Evolutionary conservation across 2,797 vertebrate species (phyloP), one percentile per base, ranked within the genome.

Genomic region (Leptatherina wallacei): DNA sequence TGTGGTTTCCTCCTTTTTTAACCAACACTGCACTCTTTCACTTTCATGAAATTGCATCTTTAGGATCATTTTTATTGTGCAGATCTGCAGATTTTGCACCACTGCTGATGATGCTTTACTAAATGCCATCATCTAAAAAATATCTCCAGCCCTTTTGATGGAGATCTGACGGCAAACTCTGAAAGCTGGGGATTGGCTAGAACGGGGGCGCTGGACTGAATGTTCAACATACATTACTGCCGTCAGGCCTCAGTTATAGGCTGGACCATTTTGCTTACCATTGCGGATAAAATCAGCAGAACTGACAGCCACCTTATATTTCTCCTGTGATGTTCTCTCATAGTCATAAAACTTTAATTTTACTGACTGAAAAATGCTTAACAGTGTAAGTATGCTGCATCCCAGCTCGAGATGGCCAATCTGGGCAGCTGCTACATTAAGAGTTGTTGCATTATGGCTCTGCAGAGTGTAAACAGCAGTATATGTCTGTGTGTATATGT

Each of bases 291-390:
- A 69, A 79, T 77, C 76, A 57, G 82, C 70, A 58, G 68, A 2
- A 55, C 74, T 47, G 76, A 85, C 85, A 70, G 69, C 62, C 69
- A 6, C 63, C 61, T 65, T 57, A 49, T 61, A 75, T 81, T 83
- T 78, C 62, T 61, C 58, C 12, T 3, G 6, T 13, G 74, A 72
- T 71, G 72, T 77, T 63, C 71, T 61, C 44, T 66, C 69, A 0
- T 6, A 11, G 72, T 69, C 84, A 32, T 89, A 88, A 89, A 90
- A 89, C 77, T 85, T 89, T 89, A 24, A 83, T 84, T 87, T 86
- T 77, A 85, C 81, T 35, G 78, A 74, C 78, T 69, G 80, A 86
- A 90, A 89, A 90, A 86, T 84, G 88, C 83, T 89, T 87, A 86
- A 92, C 60, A 38, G 81, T 71, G 78, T 80, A 78, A 86, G 70